Evolutionary conservation across 1,140 invertebrate species (phyloP).

Genomic region (Aphaenogaster floridana): DNA sequence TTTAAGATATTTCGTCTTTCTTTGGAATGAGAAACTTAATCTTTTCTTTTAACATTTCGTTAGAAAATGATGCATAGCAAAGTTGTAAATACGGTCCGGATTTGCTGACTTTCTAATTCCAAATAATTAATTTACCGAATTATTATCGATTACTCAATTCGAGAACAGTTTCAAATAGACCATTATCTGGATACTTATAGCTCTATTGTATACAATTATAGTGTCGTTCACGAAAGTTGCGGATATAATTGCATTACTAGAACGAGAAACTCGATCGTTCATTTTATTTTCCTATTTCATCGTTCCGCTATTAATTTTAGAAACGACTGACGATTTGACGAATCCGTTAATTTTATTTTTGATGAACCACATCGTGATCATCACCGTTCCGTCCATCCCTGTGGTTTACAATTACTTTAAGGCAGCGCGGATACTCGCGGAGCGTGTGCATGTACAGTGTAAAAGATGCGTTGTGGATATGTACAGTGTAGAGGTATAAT

Average conservation of each 20-base stretch:
- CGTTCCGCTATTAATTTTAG: conserved; percentile 51
- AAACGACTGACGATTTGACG: conserved; percentile 73
- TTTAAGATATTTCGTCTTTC: neutral
- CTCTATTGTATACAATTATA: neutral
- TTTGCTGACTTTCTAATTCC: neutral
- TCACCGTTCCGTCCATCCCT: conserved; percentile 78
- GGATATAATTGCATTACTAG: neutral
- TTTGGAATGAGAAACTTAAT: neutral
- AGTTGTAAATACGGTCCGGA: neutral
- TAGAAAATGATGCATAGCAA: neutral
- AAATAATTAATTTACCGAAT: neutral
- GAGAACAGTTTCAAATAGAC: neutral
- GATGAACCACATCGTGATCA: neutral
- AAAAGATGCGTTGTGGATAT: conserved; percentile 87
- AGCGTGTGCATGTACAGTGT: conserved; percentile 86
- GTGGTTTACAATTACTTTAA: conserved; percentile 79
- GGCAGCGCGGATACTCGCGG: conserved; percentile 82
- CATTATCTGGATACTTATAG: neutral
- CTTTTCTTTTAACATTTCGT: neutral
- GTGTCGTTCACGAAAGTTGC: neutral
- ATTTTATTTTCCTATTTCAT: neutral
- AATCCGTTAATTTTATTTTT: conserved; percentile 38
- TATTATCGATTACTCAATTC: neutral
- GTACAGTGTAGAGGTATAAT: conserved; percentile 85
- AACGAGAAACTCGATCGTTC: neutral